Evolutionary conservation across 2,113 vertebrate genomes (phyloP).

Genomic region (Tor tambroides): DNA sequence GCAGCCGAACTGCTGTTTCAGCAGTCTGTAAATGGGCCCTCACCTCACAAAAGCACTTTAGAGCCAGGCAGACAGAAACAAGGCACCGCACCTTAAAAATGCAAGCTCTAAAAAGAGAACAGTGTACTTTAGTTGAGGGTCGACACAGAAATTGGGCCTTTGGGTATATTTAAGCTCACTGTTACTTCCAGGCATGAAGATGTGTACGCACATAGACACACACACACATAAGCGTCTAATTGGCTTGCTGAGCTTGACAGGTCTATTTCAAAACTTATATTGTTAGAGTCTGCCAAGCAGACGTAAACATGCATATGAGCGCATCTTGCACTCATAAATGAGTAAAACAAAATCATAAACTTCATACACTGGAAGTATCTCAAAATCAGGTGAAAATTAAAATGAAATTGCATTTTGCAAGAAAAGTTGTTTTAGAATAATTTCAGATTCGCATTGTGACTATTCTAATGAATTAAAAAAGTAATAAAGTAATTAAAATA

Average conservation of each 20-base stretch:
- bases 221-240: conserved; percentile 5
- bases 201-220: neutral
- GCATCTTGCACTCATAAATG: neutral
- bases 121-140: conserved; percentile 44
- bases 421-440: neutral
- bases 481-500: neutral
- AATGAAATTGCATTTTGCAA: neutral
- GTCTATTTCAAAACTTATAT: conserved; percentile 11
- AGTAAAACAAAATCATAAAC: neutral
- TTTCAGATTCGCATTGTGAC: neutral
- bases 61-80: conserved; percentile 55
- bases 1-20: conserved; percentile 72
- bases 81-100: conserved; percentile 38
- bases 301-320: conserved; percentile 5
- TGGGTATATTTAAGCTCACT: conserved; percentile 44
- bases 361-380: neutral
- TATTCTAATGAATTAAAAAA: neutral
- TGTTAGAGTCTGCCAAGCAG: conserved; percentile 1
- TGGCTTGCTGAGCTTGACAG: conserved; percentile 15
- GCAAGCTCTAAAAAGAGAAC: conserved; percentile 47
- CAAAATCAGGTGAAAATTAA: neutral
- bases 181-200: conserved; percentile 21
- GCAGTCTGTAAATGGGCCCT: conserved; percentile 73
- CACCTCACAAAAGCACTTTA: conserved; percentile 76
- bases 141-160: conserved; percentile 44